Evolutionary conservation across 2,888 invertebrate species (phyloP), one percentile per base, ranked within the genome.

Genomic region (Xanthorhoe designata): DNA sequence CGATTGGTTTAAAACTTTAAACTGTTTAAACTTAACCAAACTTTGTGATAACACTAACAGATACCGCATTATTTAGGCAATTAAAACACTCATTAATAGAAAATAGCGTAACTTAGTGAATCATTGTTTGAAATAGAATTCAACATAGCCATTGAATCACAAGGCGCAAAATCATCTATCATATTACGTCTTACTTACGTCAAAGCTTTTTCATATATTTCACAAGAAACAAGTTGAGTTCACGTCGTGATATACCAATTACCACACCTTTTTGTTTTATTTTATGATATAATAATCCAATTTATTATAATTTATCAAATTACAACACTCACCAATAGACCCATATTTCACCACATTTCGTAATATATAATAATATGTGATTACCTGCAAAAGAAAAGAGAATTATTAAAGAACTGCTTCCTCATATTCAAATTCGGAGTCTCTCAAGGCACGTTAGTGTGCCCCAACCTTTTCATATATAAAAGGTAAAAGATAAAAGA

Each of bases 311-410:
- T 57, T 52, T 32, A 51, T 19, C 24, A 53, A 18, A 29, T 35
- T 70, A 64, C 61, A 56, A 52, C 66, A 71, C 70, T 70, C 47
- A 73, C 73, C 66, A 15, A 66, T 53, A 54, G n/a, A 47, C 42
- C 10, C 9, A 13, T 57, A 38, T 32, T 32, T 32, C 24, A 62
- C 24, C 24, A 4, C 24, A 1, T 64, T 66, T 68, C 51, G 5
- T 50, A 59, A 63, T 51, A 50, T 24, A 47, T 13, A 42, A 50
- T 47, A 59, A 50, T 45, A 15, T 66, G 29, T 62, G 56, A 66
- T 73, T 80, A 80, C 80, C 80, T 79, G 80, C 9, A 72, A 77
- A 68, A 70, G 62, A 70, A 69, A 66, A 19, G 52, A 61, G 55
- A 72, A 73, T 64, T 42, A 70, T n/a, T 61, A 54, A 35, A 70